phyloP scores from a whole-genome alignment of 2,797 vertebrate genomes.

The Urophycis tenuis region DNA sequence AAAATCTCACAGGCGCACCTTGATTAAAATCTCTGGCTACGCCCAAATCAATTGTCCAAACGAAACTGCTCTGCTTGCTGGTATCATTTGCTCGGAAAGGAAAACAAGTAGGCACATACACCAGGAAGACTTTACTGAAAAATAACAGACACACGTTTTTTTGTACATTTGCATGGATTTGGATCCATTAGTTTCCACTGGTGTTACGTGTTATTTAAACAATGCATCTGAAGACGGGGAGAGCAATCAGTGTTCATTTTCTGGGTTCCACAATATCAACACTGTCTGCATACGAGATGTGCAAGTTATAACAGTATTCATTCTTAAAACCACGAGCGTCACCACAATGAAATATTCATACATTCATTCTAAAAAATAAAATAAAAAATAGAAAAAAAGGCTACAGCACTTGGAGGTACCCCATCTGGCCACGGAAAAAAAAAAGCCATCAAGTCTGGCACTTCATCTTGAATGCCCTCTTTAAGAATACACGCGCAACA shows the following conservation, averaged over 20 bases:
- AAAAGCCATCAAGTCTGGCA: not conserved
- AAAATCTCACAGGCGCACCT: too few species aligned
- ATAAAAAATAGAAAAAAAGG: conserved; percentile 28
- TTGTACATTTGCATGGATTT: not conserved
- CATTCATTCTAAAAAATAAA: conserved; percentile 57
- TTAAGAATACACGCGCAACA: not conserved
- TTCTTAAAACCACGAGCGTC: conserved; percentile 17
- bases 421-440: conserved; percentile 12
- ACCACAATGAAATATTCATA: conserved; percentile 47
- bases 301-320: conserved; percentile 20
- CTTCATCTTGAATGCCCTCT: not conserved
- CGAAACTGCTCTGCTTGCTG: not conserved
- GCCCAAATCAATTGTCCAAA: not conserved
- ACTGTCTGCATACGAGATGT: conserved; percentile 37
- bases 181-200: not conserved
- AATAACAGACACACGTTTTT: not conserved
- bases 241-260: not conserved
- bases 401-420: conserved; percentile 46
- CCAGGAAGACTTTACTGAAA: not conserved
- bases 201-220: not conserved
- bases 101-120: not conserved
- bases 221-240: not conserved
- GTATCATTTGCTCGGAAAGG: not conserved
- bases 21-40: too few species aligned
- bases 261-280: not conserved